These are phyloP conservation scores for Oxytorus armatus DNA, from an alignment of 2,888 invertebrate species.

Conservation along the genomic window DNA sequence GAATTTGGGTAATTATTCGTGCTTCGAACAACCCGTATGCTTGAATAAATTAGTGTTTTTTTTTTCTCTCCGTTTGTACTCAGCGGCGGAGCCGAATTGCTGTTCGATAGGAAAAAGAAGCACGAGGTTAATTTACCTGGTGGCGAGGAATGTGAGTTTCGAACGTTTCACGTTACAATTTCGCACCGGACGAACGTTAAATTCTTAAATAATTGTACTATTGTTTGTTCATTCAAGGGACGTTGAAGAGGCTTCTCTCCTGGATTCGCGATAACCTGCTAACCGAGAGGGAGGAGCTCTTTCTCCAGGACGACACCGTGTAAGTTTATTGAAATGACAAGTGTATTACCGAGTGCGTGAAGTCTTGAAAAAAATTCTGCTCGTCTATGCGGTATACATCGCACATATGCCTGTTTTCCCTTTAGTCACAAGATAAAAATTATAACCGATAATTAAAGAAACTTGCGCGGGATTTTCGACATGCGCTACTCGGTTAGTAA, in stretches of 20 bases:
- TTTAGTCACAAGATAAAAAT: slow-evolving; percentile 2
- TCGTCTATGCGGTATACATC: slow-evolving; percentile 12
- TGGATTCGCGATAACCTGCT: slow-evolving; percentile 95
- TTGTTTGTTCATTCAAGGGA: slow-evolving; percentile 86
- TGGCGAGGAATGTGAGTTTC: slow-evolving; percentile 86
- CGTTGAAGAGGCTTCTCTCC: slow-evolving; percentile 89
- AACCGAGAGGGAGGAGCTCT: slow-evolving; percentile 92
- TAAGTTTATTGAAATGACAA: slow-evolving; percentile 79
- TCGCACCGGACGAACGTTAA: neutral
- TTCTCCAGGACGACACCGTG: slow-evolving; percentile 86
- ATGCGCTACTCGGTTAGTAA: too few relatives aligned
- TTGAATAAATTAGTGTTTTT: neutral
- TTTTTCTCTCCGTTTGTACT: slow-evolving; percentile 80
- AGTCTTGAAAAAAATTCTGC: slow-evolving; percentile 9
- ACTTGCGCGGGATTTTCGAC: slow-evolving; percentile 44
- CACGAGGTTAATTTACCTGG: slow-evolving; percentile 88
- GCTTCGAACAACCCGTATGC: slow-evolving; percentile 28
- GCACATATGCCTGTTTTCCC: neutral
- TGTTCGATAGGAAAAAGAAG: slow-evolving; percentile 93
- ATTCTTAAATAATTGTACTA: slow-evolving; percentile 2
- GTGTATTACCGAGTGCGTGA: slow-evolving; percentile 39
- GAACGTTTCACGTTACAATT: neutral
- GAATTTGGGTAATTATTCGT: slow-evolving; percentile 77
- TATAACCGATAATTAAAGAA: slow-evolving; percentile 31
- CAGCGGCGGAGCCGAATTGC: slow-evolving; percentile 96